A percentile compares a stretch with the other conserved stretches of the same genome.
Conservation (phyloP, 2,888 invertebrate genomes). For the Salpingus planirostris region DNA sequence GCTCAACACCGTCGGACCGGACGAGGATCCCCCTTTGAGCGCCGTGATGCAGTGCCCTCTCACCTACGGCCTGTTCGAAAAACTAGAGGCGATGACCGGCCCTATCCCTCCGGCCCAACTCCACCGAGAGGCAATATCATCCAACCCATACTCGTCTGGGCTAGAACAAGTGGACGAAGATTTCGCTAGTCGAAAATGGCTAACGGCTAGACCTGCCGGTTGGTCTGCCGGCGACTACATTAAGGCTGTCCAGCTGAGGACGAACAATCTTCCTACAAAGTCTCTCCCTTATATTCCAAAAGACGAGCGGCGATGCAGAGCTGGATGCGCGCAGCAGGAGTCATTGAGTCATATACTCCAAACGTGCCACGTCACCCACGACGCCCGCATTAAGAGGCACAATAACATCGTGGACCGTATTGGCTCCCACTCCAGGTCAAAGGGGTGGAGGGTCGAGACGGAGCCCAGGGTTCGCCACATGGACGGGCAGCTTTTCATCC, state of each 20-base stretch:
- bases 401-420: conserved; percentile 10
- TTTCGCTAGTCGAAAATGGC: no score
- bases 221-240: conserved; percentile 23
- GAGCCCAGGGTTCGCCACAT: conserved; percentile 9
- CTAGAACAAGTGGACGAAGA: conserved; percentile 7
- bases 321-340: conserved; percentile 17
- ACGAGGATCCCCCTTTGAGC: background rate
- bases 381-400: conserved; percentile 11
- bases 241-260: conserved; percentile 18
- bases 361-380: conserved; percentile 17
- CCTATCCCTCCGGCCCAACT: conserved; percentile 3
- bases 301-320: conserved; percentile 13
- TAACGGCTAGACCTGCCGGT: conserved; percentile 6
- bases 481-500: conserved; percentile 10
- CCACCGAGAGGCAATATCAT: conserved; percentile 5
- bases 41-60: conserved; percentile 8
- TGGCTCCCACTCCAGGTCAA: background rate
- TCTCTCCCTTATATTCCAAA: conserved; percentile 17
- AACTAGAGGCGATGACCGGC: conserved; percentile 3
- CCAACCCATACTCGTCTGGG: conserved; percentile 6
- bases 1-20: background rate
- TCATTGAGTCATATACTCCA: conserved; percentile 21
- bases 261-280: conserved; percentile 17
- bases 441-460: conserved; percentile 7
- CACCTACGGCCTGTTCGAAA: conserved; percentile 3